A percentile compares a stretch with the other conserved stretches of the same genome.
phyloP scores from a whole-genome alignment of 30 jellyfish, hydroid and myxozoan species.

The Hydra vulgaris region DNA sequence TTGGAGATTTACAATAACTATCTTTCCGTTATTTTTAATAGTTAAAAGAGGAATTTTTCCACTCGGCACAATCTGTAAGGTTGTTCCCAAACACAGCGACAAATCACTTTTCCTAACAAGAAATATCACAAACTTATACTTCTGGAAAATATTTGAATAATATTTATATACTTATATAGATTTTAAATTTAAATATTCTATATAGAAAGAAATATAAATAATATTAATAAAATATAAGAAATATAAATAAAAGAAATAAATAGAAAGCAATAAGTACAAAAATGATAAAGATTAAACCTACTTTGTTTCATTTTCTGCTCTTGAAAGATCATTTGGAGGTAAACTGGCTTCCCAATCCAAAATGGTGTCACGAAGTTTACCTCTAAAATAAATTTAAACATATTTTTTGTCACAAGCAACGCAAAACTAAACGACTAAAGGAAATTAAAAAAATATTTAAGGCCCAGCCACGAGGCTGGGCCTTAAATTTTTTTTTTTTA shows the following conservation, averaged over 20 bases:
- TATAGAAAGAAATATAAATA: too few species aligned
- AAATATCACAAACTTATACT: too few species aligned
- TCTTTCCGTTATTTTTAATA: constrained; percentile 42
- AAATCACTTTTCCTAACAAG: constrained; percentile 63
- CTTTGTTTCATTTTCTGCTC: constrained; percentile 80
- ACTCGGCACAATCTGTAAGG: constrained; percentile 91
- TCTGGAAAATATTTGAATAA: too few species aligned
- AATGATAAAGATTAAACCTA: too few species aligned
- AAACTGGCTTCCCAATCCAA: constrained; percentile 93
- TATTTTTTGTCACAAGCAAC: background rate
- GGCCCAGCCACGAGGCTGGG: background rate
- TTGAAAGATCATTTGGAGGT: constrained; percentile 55
- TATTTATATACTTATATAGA: too few species aligned
- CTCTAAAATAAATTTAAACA: constrained; percentile 31
- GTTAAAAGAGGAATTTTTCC: constrained; percentile 81
- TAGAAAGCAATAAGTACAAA: too few species aligned
- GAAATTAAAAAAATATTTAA: background rate
- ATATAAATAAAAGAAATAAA: too few species aligned
- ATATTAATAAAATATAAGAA: too few species aligned
- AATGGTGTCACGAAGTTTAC: constrained; percentile 84
- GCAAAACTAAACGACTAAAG: background rate
- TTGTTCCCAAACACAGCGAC: constrained; percentile 87
- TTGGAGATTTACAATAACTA: constrained; percentile 81
- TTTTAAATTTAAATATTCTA: too few species aligned
- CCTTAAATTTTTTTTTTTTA: background rate